Percentiles rank a stretch among this genome's conserved stretches.
Evolutionary conservation across 2,888 invertebrate species (phyloP).

Genomic region (Amblyjoppa fuscipennis): DNA sequence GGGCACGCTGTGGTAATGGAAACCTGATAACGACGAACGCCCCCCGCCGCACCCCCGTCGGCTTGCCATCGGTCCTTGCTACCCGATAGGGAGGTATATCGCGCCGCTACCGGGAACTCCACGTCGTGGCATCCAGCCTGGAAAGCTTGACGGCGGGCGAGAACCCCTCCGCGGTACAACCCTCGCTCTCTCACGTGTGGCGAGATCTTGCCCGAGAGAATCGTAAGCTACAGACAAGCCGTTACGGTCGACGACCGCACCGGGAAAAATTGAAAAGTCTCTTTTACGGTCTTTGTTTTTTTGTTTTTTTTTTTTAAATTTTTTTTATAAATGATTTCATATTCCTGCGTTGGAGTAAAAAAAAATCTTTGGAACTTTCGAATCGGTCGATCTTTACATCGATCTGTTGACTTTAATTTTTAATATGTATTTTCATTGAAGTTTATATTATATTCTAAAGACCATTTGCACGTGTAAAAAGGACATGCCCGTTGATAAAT

Average conservation of each 20-base stretch:
- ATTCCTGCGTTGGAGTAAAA: too few relatives aligned
- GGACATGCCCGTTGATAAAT: too few relatives aligned
- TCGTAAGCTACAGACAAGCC: neutral
- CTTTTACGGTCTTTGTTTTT: neutral
- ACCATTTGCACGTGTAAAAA: too few relatives aligned
- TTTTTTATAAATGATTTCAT: too few relatives aligned
- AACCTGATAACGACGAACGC: conserved; percentile 78
- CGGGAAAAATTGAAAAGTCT: neutral
- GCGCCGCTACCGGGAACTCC: conserved; percentile 11
- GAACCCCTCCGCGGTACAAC: neutral
- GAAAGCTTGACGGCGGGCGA: conserved; percentile 35
- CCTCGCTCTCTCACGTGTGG: conserved; percentile 5
- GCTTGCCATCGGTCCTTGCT: conserved; percentile 68
- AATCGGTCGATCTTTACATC: too few relatives aligned
- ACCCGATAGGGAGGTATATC: conserved; percentile 61
- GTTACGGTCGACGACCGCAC: neutral
- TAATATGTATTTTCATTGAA: too few relatives aligned
- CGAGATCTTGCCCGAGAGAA: conserved; percentile 7
- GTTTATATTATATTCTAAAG: too few relatives aligned
- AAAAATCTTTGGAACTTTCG: too few relatives aligned
- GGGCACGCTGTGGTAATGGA: conserved; percentile 76
- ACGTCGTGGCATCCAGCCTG: conserved; percentile 27
- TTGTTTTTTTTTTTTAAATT: too few relatives aligned
- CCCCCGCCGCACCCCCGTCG: conserved; percentile 38
- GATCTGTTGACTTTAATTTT: too few relatives aligned